Evolutionary conservation across 1,140 invertebrate species (phyloP), one percentile per base, ranked within the genome.

Genomic region (Antheraea mylitta): DNA sequence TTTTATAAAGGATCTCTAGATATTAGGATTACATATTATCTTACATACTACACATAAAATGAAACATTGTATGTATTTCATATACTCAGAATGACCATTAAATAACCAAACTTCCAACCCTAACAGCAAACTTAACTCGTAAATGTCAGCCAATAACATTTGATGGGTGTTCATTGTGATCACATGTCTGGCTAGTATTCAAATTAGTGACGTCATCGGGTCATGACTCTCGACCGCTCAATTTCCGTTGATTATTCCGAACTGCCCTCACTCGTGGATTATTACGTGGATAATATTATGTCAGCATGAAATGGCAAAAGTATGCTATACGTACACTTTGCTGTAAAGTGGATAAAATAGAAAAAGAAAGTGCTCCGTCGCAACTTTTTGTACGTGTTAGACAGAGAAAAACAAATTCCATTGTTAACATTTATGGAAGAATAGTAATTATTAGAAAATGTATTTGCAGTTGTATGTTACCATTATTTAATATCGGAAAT

Each of bases 131-230:
- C 68, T 76, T 69, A 18, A 66, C 45, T 68, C 68, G 65, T 77
- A 75, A 71, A 72, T 59, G 72, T 74, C 65, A 72, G 67, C 53
- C 64, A 53, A n/a, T 13, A n/a, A 53, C 45, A 19, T 63, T 66
- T 63, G 70, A 58, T 71, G 37, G 45, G 45, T n/a, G 68, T 70
- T 60, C 66, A 73, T 70, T 71, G 72, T 70, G 65, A 71, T 73
- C 74, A 73, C 73, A 71, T 67, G 69, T 63, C 64, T 71, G 70
- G 74, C 72, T 80, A 80, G 75, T 73, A 81, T 80, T 78, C 78
- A 80, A 83, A 82, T 83, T 79, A 80, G 74, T 78, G 72, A 77
- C 73, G 74, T 78, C 75, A 80, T 74, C 70, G 74, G 75, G 80
- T 83, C 79, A 83, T 64, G 66, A 30, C 58, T 75, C 69, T n/a